These are phyloP conservation scores for Vanessa atalanta DNA, from an alignment of 1,140 invertebrate genomes.

Conservation along the genomic window DNA sequence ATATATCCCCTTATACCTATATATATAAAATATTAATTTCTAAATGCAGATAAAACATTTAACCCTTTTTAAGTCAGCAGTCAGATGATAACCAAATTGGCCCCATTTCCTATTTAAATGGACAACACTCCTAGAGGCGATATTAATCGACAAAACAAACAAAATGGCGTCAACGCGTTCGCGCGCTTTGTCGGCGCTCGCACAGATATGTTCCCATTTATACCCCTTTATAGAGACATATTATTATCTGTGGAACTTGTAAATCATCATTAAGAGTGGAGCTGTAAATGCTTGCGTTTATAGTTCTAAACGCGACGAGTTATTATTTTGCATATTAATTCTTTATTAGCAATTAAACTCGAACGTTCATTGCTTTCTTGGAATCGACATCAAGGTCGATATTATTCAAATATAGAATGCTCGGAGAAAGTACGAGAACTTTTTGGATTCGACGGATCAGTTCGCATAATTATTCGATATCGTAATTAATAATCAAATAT, in stretches of 20 bases:
- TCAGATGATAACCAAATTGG: constrained; percentile 28
- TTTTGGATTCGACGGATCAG: constrained; percentile 4
- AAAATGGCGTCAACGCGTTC: constrained; percentile 36
- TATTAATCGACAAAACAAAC: constrained; percentile 44
- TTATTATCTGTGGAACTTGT: constrained; percentile 41
- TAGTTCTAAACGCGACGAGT: constrained; percentile 35
- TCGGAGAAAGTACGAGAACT: constrained; percentile 25
- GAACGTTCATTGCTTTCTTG: constrained; percentile 31
- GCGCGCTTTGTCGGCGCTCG: constrained; percentile 39
- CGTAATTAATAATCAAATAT: not conserved
- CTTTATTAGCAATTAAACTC: constrained; percentile 41
- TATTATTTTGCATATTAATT: constrained; percentile 49
- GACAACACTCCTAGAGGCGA: constrained; percentile 24
- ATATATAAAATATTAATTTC: constrained; percentile 3
- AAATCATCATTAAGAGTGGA: constrained; percentile 48
- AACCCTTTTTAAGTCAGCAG: constrained; percentile 16
- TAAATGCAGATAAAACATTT: constrained; percentile 14
- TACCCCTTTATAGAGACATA: constrained; percentile 45
- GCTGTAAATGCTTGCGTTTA: constrained; percentile 27
- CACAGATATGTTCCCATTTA: constrained; percentile 41
- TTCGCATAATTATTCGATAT: constrained; percentile 11
- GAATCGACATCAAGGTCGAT: constrained; percentile 29
- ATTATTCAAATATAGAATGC: constrained; percentile 15
- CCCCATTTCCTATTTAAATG: constrained; percentile 30
- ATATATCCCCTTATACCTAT: not conserved